phyloP scores from a whole-genome alignment of 1,140 invertebrate genomes.

The Papilio polyxenes region DNA sequence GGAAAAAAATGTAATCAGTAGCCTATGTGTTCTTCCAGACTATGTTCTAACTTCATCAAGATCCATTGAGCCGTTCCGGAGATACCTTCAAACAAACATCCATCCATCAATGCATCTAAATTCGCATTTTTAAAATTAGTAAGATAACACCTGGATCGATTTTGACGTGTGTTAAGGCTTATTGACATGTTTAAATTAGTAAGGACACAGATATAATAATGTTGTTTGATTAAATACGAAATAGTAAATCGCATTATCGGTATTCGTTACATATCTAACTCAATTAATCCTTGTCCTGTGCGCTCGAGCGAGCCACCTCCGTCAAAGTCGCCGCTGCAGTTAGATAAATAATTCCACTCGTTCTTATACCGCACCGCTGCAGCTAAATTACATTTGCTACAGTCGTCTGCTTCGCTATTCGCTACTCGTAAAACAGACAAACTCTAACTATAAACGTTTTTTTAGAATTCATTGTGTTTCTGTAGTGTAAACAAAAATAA shows the following conservation, averaged over 20 bases:
- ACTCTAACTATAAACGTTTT: constrained; percentile 19
- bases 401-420: constrained; percentile 46
- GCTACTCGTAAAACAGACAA: constrained; percentile 37
- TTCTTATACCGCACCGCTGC: constrained; percentile 56
- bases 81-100: too few relatives aligned
- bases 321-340: constrained; percentile 46
- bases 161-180: too few relatives aligned
- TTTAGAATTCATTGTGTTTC: constrained; percentile 4
- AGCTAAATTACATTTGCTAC: constrained; percentile 58
- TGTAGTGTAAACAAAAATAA: background rate
- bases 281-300: constrained; percentile 37
- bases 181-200: background rate
- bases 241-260: constrained; percentile 21
- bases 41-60: too few relatives aligned
- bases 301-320: constrained; percentile 42
- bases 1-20: too few relatives aligned
- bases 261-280: constrained; percentile 37
- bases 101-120: too few relatives aligned
- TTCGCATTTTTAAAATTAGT: too few relatives aligned
- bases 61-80: too few relatives aligned
- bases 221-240: background rate
- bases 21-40: too few relatives aligned
- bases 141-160: too few relatives aligned
- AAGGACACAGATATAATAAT: background rate
- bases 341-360: constrained; percentile 61